Evolutionary conservation across 2,888 invertebrate species (phyloP).

Genomic region (Pseudococcus longispinus): DNA sequence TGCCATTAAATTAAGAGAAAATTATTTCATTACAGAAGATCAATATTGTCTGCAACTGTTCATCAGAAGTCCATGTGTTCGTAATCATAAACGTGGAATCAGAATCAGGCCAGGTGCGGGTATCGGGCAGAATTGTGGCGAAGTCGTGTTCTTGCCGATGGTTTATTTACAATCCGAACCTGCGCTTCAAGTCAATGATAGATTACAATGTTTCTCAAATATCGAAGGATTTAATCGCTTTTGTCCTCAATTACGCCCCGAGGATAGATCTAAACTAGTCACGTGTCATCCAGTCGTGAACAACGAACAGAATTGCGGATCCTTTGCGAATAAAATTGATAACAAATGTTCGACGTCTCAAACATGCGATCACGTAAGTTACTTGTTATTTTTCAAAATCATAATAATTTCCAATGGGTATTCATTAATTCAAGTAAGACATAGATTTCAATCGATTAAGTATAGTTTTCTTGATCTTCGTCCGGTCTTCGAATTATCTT

Average conservation of each 20-base stretch:
- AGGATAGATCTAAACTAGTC: conserved; percentile 62
- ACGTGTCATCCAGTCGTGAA: conserved; percentile 64
- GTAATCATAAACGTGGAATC: neutral
- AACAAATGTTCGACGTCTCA: conserved; percentile 64
- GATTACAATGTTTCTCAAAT: conserved; percentile 60
- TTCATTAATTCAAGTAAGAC: too few species aligned
- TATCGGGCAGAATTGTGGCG: conserved; percentile 60
- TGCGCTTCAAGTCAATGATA: conserved; percentile 60
- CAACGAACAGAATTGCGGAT: conserved; percentile 64
- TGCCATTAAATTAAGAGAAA: neutral
- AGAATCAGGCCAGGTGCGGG: neutral
- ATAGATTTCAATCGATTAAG: too few species aligned
- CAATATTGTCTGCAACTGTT: neutral
- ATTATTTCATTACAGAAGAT: neutral
- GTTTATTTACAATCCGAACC: conserved; percentile 61
- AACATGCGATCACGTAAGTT: conserved; percentile 63
- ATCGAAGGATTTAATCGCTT: conserved; percentile 62
- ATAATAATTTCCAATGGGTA: too few species aligned
- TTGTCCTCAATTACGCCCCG: conserved; percentile 62
- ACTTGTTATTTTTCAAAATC: neutral
- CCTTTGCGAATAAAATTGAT: conserved; percentile 62
- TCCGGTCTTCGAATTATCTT: too few species aligned
- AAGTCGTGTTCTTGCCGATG: conserved; percentile 65
- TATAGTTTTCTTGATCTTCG: too few species aligned
- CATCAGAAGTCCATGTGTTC: neutral